Evolutionary conservation across 2,888 invertebrate species (phyloP).

Genomic region (Ormyrus nitidulus): DNA sequence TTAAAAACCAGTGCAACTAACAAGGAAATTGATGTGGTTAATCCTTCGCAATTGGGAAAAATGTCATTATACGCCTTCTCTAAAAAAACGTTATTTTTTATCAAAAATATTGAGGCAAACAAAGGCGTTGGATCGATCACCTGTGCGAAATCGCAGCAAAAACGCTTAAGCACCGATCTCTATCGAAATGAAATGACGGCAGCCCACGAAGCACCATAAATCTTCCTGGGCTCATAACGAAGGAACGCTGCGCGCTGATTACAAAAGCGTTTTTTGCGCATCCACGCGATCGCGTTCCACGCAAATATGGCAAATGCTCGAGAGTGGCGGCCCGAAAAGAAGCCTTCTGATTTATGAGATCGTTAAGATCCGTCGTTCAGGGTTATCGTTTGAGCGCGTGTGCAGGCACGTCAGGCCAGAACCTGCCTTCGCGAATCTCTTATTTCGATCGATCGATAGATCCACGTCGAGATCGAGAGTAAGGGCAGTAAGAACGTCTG

Average conservation of each 20-base stretch:
- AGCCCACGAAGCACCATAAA: conserved; percentile 2
- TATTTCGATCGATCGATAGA: conserved; percentile 36
- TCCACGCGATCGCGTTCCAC: background rate
- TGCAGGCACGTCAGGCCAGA: background rate
- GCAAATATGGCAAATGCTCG: conserved; percentile 13
- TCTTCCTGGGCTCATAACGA: conserved; percentile 6
- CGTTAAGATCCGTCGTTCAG: conserved; percentile 55
- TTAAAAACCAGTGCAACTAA: background rate
- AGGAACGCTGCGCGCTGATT: conserved; percentile 6
- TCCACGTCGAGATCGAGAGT: conserved; percentile 16
- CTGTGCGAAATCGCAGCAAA: too few relatives aligned
- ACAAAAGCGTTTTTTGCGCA: conserved; percentile 10
- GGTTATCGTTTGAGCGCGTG: conserved; percentile 1
- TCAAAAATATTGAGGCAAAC: too few relatives aligned
- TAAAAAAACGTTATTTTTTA: too few relatives aligned
- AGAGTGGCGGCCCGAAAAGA: background rate
- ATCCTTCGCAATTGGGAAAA: too few relatives aligned
- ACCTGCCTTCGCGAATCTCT: conserved; percentile 25
- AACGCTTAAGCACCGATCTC: too few relatives aligned
- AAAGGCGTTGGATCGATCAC: too few relatives aligned
- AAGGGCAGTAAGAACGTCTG: conserved; percentile 6
- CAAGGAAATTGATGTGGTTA: too few relatives aligned
- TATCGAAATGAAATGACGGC: too few relatives aligned
- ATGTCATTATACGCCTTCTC: too few relatives aligned
- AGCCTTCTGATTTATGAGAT: conserved; percentile 60